Conservation (phyloP, 2,888 invertebrate genomes). For the Ectemnius cavifrons region DNA sequence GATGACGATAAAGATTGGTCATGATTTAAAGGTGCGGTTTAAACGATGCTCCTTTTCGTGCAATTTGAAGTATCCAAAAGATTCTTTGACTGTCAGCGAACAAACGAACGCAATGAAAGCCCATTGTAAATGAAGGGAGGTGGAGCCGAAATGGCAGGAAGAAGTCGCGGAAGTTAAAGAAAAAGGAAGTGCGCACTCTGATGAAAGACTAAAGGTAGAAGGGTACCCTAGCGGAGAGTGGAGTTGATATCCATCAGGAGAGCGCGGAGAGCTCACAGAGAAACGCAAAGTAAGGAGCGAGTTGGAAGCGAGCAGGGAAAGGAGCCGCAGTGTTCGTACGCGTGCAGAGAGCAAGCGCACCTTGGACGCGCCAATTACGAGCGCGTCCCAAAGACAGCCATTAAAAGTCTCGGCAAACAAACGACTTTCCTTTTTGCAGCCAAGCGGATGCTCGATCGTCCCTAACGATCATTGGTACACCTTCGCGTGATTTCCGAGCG, state of each 20-base stretch:
- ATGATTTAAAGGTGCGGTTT: too few species aligned
- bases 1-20: background rate
- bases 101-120: too few species aligned
- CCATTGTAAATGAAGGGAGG: too few species aligned
- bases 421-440: slow-evolving; percentile 60
- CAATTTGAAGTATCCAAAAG: too few species aligned
- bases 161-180: background rate
- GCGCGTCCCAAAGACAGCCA: slow-evolving; percentile 57
- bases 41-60: too few species aligned
- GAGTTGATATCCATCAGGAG: background rate
- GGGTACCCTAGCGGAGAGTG: background rate
- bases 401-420: slow-evolving; percentile 60
- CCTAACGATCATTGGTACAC: slow-evolving; percentile 59
- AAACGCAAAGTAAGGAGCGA: background rate
- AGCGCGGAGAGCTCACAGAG: slow-evolving; percentile 9
- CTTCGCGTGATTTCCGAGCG: slow-evolving; percentile 54
- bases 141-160: too few species aligned
- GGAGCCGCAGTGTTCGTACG: slow-evolving; percentile 1
- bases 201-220: background rate
- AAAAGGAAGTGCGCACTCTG: background rate
- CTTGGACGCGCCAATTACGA: slow-evolving; percentile 63
- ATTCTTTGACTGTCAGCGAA: too few species aligned
- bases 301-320: slow-evolving; percentile 11
- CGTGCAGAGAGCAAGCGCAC: slow-evolving; percentile 27
- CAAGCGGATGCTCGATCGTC: slow-evolving; percentile 42